Conservation (phyloP, 2,113 vertebrate genomes). For the Serilophus lunatus region DNA sequence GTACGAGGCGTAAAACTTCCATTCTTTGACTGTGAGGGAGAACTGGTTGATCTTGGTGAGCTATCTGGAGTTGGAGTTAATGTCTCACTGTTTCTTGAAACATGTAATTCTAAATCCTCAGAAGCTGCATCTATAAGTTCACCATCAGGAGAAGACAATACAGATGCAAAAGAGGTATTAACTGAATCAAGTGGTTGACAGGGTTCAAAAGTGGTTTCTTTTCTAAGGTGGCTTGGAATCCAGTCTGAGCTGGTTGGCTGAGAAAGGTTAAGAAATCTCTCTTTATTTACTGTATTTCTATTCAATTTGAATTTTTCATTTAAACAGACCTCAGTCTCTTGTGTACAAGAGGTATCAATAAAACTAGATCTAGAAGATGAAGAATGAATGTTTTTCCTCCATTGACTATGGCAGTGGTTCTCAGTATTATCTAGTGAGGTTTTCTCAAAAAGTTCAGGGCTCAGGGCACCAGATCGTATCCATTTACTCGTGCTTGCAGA, state of each 20-base stretch:
- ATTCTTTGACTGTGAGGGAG: conserved; percentile 87
- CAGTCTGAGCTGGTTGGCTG: conserved; percentile 78
- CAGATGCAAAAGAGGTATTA: conserved; percentile 81
- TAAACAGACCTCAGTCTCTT: conserved; percentile 67
- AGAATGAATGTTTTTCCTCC: conserved; percentile 72
- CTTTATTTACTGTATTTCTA: conserved; percentile 76
- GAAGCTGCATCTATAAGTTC: conserved; percentile 82
- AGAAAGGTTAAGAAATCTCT: conserved; percentile 83
- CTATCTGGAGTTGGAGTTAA: conserved; percentile 90
- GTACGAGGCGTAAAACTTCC: conserved; percentile 80
- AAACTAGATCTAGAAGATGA: conserved; percentile 71
- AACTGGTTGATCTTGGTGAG: conserved; percentile 90
- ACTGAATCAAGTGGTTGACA: conserved; percentile 77
- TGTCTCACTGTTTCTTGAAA: conserved; percentile 80
- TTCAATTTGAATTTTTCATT: conserved; percentile 77
- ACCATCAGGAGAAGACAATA: conserved; percentile 84
- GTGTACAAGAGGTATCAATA: conserved; percentile 72
- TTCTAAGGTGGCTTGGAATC: conserved; percentile 79
- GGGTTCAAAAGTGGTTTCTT: conserved; percentile 79
- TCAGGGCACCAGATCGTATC: conserved; percentile 70
- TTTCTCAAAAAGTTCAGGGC: conserved; percentile 87
- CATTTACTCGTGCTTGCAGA: conserved; percentile 69
- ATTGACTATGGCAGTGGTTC: conserved; percentile 61
- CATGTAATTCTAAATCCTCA: conserved; percentile 79
- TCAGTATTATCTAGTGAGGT: conserved; percentile 73